Evolutionary conservation across 2,797 vertebrate species (phyloP), one percentile per base, ranked within the genome.

Genomic region (Sebastiscus albofasciatus): DNA sequence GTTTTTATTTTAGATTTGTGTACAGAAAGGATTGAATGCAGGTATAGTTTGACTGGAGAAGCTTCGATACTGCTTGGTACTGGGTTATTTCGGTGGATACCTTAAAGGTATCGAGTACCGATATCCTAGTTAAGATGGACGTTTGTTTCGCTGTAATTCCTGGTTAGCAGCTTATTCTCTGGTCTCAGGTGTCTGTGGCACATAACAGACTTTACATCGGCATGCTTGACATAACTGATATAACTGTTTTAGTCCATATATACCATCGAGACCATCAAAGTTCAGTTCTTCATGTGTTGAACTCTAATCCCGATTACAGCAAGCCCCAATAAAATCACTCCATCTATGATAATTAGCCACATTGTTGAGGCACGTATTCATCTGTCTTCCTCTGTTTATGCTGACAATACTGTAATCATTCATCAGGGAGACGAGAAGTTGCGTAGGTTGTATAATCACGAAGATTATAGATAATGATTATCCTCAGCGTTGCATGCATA

Each of bases 91-190:
- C 36, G 36, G 36, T 39, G 36, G 36, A 39, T 39, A 39, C 36
- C 36, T 39, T 14, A 39, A 39, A 39, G 5, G 36, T 39, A 39
- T 39, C 5, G 36, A 39, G 36, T 39, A 39, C 36, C 42, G 16
- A 46, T 46, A 46, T 46, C 42, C 42, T 18, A 46, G 42, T 46
- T 46, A 1, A 46, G 42, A 46, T 46, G 56, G n/a, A 55, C 65
- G 66, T 75, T 75, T 78, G 66, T 77, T 71, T 60, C 26, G 26
- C 36, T 79, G 18, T 46, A 46, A 31, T 67, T 79, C 52, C 64
- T 22, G 52, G 12, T 49, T 67, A 72, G 26, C 24, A 62, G 54
- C 46, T 54, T 42, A 61, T 72, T 46, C 42, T 46, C 42, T 46
- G 42, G 42, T 3, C 1, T 46, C 42, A 46, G 42, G 14, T 66